Percentiles rank a stretch among this genome's conserved stretches.
These are phyloP conservation scores for Pemphredon lugubris DNA, from an alignment of 2,888 invertebrate genomes.

Conservation along the genomic window DNA sequence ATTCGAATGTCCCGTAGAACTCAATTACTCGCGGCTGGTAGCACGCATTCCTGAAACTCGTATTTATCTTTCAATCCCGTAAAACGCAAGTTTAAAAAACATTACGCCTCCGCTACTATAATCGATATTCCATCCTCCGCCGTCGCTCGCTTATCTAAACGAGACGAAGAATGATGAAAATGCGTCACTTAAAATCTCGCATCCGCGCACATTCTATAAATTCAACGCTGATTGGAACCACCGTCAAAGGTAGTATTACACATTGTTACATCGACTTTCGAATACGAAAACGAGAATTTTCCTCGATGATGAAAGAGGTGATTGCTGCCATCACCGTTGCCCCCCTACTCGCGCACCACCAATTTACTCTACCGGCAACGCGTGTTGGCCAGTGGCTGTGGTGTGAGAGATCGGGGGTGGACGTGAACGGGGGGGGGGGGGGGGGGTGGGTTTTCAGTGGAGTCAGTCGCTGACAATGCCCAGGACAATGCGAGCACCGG, in stretches of 20 bases:
- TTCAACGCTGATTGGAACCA: background rate
- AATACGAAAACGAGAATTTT: slow-evolving; percentile 35
- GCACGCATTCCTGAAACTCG: too few relatives aligned
- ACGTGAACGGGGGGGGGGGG: slow-evolving; percentile 42
- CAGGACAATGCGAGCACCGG: slow-evolving; percentile 67
- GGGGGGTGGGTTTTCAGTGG: slow-evolving; percentile 59
- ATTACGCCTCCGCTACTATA: too few relatives aligned
- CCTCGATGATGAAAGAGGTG: slow-evolving; percentile 63
- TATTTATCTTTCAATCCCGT: too few relatives aligned
- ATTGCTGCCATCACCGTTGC: slow-evolving; percentile 47
- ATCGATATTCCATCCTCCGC: too few relatives aligned
- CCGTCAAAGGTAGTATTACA: background rate
- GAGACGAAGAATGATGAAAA: too few relatives aligned
- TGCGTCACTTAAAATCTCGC: too few relatives aligned
- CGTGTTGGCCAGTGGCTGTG: slow-evolving; percentile 58
- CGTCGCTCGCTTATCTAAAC: too few relatives aligned
- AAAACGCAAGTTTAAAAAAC: too few relatives aligned
- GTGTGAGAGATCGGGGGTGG: slow-evolving; percentile 44
- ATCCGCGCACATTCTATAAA: background rate
- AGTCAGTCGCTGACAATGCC: slow-evolving; percentile 69
- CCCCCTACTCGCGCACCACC: slow-evolving; percentile 30
- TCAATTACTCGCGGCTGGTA: slow-evolving; percentile 3
- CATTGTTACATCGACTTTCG: slow-evolving; percentile 12
- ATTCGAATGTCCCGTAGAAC: slow-evolving; percentile 2
- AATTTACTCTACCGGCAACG: slow-evolving; percentile 47